Percentiles rank a stretch among this genome's conserved stretches.
Evolutionary conservation across 1,140 invertebrate genomes (phyloP).

Genomic region (Nasonia longicornis): DNA sequence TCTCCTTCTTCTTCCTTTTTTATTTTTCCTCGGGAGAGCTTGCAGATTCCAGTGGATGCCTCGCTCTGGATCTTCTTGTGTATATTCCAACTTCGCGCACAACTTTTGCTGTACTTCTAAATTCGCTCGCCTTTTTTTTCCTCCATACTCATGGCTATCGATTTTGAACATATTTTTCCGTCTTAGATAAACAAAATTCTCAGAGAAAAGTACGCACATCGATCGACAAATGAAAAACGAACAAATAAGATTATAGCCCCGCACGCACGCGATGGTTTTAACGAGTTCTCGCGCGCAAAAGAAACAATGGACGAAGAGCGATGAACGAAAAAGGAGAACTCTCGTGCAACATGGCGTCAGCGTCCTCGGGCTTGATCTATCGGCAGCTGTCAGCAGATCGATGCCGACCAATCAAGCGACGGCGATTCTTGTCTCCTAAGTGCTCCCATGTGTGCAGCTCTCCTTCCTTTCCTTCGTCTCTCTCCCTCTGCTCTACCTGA

Average conservation of each 20-base stretch:
- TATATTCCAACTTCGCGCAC: background rate
- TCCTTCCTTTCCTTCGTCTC: background rate
- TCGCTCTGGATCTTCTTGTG: background rate
- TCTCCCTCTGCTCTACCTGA: background rate
- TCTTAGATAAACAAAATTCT: background rate
- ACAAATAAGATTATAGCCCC: background rate
- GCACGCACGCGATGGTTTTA: background rate
- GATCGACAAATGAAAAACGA: background rate
- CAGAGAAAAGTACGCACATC: background rate
- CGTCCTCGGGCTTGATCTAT: conserved; percentile 32
- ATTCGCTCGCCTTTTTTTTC: background rate
- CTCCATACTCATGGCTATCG: background rate
- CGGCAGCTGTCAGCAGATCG: conserved; percentile 29
- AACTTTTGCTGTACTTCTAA: background rate
- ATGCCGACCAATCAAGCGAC: conserved; percentile 53
- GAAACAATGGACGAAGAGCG: background rate
- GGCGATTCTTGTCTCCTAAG: conserved; percentile 21
- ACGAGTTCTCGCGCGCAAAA: background rate
- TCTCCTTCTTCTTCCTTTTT: background rate
- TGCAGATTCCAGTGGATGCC: background rate
- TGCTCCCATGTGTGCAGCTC: background rate
- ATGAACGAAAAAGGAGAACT: background rate
- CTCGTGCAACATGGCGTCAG: background rate
- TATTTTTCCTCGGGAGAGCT: background rate
- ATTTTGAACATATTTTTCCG: background rate